Conservation (phyloP, 2,888 invertebrate genomes). For the Hyalella azteca region DNA sequence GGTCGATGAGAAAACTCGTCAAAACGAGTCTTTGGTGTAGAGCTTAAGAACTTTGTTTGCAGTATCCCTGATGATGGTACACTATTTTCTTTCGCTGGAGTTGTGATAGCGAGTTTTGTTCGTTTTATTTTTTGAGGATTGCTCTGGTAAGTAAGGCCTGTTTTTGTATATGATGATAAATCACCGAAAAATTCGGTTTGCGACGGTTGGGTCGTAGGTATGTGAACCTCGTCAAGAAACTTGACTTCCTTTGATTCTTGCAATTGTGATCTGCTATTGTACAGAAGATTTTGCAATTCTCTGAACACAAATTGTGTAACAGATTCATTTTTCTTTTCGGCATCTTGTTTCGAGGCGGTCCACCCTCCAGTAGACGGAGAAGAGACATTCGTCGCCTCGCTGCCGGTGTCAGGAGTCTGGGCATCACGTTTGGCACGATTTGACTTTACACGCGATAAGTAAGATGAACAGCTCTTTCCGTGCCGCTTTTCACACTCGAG, state of each 20-base stretch:
- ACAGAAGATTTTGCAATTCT: conserved; percentile 2
- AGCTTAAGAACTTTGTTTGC: not conserved
- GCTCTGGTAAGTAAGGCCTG: no score
- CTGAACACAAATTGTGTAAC: conserved; percentile 25
- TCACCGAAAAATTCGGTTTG: not conserved
- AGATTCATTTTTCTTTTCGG: not conserved
- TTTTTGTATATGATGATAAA: no score
- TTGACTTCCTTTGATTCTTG: not conserved
- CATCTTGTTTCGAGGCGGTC: not conserved
- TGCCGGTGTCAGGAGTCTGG: not conserved
- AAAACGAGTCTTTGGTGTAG: not conserved
- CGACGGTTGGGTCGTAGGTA: not conserved
- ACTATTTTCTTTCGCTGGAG: not conserved
- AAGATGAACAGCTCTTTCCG: not conserved
- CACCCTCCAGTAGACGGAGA: no score
- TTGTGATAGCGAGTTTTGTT: no score
- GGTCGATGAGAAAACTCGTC: not conserved
- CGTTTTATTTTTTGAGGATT: no score
- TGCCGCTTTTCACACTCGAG: not conserved
- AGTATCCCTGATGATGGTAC: not conserved
- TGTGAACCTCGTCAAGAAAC: not conserved
- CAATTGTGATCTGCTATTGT: not conserved
- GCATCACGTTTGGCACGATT: not conserved
- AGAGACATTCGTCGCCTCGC: not conserved
- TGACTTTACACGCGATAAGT: not conserved